Percentiles rank a stretch among this genome's conserved stretches.
Conservation (phyloP, 1,140 invertebrate genomes). For the Pseudomyrmex sp. region DNA sequence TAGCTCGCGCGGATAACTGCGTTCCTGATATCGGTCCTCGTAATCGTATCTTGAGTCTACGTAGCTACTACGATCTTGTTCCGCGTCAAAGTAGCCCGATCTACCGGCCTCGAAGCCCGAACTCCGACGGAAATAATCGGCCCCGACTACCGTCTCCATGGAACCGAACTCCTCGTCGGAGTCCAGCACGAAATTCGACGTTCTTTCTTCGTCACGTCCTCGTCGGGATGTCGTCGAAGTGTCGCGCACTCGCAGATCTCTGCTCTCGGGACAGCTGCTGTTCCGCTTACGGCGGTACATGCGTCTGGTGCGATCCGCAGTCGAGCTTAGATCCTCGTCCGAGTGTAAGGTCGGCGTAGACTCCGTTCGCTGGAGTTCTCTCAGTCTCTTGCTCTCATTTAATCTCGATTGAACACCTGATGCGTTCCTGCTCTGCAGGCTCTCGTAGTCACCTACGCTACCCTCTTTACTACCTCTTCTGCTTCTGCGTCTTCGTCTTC, state of each 20-base stretch:
- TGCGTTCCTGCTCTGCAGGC: conserved; percentile 55
- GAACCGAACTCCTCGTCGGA: conserved; percentile 83
- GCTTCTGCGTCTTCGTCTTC: conserved; percentile 62
- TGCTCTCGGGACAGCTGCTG: conserved; percentile 81
- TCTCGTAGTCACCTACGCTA: conserved; percentile 72
- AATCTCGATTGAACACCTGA: conserved; percentile 67
- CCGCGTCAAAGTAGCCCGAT: conserved; percentile 58
- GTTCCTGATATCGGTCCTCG: conserved; percentile 48
- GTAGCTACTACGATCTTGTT: conserved; percentile 51
- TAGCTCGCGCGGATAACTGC: conserved; percentile 61
- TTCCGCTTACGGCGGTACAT: conserved; percentile 76
- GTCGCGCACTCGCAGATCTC: conserved; percentile 56
- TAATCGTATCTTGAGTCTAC: conserved; percentile 62
- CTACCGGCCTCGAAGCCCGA: conserved; percentile 36
- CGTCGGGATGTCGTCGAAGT: not conserved
- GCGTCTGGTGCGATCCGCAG: conserved; percentile 66
- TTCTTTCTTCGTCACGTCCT: conserved; percentile 42
- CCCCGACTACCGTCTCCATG: conserved; percentile 79
- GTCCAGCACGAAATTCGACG: conserved; percentile 72
- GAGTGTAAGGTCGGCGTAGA: conserved; percentile 79
- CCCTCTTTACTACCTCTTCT: conserved; percentile 67
- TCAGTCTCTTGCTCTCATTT: conserved; percentile 68
- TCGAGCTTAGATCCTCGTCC: conserved; percentile 75
- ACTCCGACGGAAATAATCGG: conserved; percentile 65
- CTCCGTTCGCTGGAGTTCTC: conserved; percentile 76